These are phyloP conservation scores for Gambelia wislizenii DNA, from an alignment of 2,797 vertebrate genomes.

Conservation along the genomic window DNA sequence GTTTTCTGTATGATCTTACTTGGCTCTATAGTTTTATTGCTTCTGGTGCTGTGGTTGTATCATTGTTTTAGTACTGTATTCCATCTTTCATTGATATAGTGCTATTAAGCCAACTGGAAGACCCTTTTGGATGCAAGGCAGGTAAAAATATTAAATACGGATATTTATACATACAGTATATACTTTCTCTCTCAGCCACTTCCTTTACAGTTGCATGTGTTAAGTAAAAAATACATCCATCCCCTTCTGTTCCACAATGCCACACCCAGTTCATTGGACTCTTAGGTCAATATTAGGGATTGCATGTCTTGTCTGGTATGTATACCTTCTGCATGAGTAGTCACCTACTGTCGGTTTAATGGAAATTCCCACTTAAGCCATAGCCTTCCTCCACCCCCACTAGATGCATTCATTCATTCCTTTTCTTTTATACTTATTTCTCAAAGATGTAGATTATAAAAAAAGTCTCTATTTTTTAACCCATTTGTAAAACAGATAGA, in stretches of 20 bases:
- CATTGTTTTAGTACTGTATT: neutral
- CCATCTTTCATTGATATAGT: neutral
- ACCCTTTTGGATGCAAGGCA: neutral
- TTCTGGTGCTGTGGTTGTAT: neutral
- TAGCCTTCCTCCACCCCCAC: slow-evolving; percentile 40
- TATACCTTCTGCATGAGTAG: slow-evolving; percentile 42
- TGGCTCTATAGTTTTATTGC: neutral
- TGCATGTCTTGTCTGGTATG: slow-evolving; percentile 42
- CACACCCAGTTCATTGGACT: slow-evolving; percentile 2
- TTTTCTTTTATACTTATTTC: slow-evolving; percentile 70
- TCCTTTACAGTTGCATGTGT: neutral
- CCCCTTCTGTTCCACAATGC: neutral
- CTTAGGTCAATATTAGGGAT: slow-evolving; percentile 14
- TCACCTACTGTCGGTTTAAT: slow-evolving; percentile 56
- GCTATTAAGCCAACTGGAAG: neutral
- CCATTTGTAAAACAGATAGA: slow-evolving; percentile 41
- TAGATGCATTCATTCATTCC: slow-evolving; percentile 64
- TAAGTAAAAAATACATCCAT: neutral
- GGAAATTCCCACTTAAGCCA: slow-evolving; percentile 68
- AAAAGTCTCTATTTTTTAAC: slow-evolving; percentile 36
- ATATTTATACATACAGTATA: neutral
- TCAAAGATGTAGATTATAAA: slow-evolving; percentile 45
- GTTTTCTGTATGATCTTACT: neutral
- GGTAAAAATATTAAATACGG: neutral
- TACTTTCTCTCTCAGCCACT: neutral